Conservation (phyloP, 2,113 vertebrate genomes). For the Zosterops japonicus region DNA sequence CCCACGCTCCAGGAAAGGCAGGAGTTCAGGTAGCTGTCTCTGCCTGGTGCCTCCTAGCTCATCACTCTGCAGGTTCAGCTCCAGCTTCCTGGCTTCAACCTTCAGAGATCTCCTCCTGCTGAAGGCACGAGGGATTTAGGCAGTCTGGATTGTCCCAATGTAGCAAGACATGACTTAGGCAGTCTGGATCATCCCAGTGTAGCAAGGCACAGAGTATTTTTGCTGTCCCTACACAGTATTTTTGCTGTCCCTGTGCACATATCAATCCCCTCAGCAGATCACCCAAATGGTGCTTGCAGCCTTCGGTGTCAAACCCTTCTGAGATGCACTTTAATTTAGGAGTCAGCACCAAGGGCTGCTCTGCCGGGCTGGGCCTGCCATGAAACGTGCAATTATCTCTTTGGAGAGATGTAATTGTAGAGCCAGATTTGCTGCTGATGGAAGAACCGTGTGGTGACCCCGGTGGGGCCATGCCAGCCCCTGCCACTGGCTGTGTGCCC, state of each 20-base stretch:
- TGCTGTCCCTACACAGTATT: neutral
- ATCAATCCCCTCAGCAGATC: neutral
- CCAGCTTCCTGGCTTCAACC: neutral
- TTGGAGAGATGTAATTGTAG: neutral
- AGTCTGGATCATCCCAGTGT: neutral
- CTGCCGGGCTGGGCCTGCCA: neutral
- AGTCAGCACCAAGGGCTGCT: neutral
- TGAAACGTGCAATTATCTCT: neutral
- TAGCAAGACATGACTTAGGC: neutral
- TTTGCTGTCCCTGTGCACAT: neutral
- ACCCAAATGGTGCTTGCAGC: neutral
- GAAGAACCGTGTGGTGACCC: neutral
- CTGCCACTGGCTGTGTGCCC: accelerated
- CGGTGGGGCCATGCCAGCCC: accelerated
- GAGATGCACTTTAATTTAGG: neutral
- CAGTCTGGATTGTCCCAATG: neutral
- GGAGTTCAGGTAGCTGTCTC: neutral
- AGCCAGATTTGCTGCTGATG: neutral
- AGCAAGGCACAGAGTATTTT: neutral
- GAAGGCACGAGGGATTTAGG: neutral
- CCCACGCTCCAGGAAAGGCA: neutral
- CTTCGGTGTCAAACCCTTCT: neutral
- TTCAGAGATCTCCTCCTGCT: neutral
- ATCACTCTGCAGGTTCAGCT: neutral
- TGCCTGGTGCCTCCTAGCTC: neutral